A percentile compares a stretch with the other conserved stretches of the same genome.
Conservation (phyloP, 2,113 vertebrate genomes). For the Larimichthys crocea region DNA sequence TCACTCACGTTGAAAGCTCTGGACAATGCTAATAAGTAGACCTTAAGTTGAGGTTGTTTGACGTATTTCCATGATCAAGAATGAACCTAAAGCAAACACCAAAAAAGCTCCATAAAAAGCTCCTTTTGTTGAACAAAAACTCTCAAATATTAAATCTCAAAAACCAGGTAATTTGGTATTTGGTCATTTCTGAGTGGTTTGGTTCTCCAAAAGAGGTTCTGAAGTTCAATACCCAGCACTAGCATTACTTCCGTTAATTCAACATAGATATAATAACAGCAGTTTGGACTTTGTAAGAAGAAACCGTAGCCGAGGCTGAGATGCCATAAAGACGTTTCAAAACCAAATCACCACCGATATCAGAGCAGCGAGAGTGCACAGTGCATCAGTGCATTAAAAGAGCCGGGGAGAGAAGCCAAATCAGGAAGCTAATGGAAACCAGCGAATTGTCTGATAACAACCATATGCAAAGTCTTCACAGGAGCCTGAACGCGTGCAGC, state of each 20-base stretch:
- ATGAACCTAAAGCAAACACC: neutral
- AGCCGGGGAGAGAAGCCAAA: slow-evolving; percentile 22
- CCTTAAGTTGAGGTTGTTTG: neutral
- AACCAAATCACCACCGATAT: slow-evolving; percentile 26
- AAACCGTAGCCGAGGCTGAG: neutral
- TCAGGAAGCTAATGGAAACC: slow-evolving; percentile 57
- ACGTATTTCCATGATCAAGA: neutral
- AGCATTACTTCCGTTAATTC: neutral
- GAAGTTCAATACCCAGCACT: neutral
- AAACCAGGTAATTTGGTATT: too few species aligned
- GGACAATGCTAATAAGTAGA: neutral
- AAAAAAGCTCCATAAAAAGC: neutral
- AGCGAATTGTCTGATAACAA: slow-evolving; percentile 59
- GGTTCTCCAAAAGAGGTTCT: neutral
- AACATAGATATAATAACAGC: neutral
- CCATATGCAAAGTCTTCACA: slow-evolving; percentile 54
- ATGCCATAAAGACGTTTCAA: slow-evolving; percentile 28
- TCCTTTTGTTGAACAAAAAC: neutral
- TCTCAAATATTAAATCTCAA: neutral
- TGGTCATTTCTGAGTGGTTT: neutral
- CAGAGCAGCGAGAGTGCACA: neutral
- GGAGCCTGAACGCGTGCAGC: slow-evolving; percentile 31
- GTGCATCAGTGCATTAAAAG: slow-evolving; percentile 21
- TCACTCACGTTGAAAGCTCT: too few species aligned
- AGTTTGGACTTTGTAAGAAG: neutral